These are phyloP conservation scores for Paramuricea clavata DNA, from an alignment of 92 coral and sea anemone genomes.

Conservation along the genomic window DNA sequence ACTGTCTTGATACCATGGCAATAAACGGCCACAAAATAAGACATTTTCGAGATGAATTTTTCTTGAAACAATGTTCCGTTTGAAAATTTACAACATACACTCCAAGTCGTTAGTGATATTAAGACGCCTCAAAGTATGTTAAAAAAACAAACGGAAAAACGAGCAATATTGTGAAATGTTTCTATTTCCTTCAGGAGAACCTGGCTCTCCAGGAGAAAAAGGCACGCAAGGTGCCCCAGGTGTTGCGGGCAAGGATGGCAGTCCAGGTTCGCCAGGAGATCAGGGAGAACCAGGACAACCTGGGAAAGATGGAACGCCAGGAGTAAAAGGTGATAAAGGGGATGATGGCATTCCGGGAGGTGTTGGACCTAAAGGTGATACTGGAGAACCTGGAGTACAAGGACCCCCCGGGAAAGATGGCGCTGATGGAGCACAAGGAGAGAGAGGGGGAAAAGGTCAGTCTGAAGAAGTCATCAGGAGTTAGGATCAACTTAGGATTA, in stretches of 20 bases:
- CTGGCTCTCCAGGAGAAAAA: background rate
- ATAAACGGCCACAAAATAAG: too few relatives aligned
- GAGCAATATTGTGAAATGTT: background rate
- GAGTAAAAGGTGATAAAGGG: background rate
- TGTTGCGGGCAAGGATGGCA: background rate
- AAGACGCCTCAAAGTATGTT: too few relatives aligned
- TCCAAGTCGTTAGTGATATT: background rate
- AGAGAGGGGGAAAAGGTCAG: conserved; percentile 21
- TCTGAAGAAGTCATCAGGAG: too few relatives aligned
- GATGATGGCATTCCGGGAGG: background rate
- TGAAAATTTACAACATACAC: too few relatives aligned
- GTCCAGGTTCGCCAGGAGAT: background rate
- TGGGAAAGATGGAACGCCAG: conserved; percentile 17
- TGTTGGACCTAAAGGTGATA: conserved; percentile 14
- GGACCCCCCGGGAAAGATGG: conserved; percentile 4
- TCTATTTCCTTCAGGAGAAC: background rate
- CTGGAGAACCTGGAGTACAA: background rate
- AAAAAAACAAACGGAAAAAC: background rate
- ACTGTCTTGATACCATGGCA: too few relatives aligned
- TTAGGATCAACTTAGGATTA: background rate
- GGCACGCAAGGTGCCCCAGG: conserved; percentile 14
- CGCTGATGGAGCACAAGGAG: background rate
- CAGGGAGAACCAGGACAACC: conserved; percentile 9
- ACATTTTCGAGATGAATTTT: too few relatives aligned
- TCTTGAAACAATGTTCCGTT: too few relatives aligned